Conservation (phyloP, 1,140 invertebrate genomes). For the Mactra quadrangularis region DNA sequence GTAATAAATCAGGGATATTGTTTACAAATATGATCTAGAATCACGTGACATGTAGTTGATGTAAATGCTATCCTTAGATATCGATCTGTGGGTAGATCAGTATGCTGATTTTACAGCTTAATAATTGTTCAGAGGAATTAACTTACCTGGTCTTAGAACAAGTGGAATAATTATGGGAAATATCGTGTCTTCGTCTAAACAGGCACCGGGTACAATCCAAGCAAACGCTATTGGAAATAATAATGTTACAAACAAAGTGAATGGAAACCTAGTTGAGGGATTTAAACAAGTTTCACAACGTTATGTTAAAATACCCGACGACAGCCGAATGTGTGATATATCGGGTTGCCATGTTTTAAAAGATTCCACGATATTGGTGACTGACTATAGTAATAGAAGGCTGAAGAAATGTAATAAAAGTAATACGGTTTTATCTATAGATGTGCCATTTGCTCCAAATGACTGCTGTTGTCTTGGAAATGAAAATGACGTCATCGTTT, state of each 20-base stretch:
- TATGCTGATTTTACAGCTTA: too few relatives aligned
- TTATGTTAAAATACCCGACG: neutral
- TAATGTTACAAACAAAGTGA: too few relatives aligned
- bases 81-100: too few relatives aligned
- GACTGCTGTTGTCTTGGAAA: neutral
- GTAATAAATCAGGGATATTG: too few relatives aligned
- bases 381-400: slow-evolving; percentile 19
- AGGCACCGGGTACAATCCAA: neutral
- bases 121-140: too few relatives aligned
- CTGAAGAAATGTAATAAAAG: neutral
- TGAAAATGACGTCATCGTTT: neutral
- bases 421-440: neutral
- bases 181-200: slow-evolving; percentile 21
- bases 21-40: too few relatives aligned
- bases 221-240: too few relatives aligned
- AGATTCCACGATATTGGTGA: neutral
- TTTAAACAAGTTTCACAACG: neutral
- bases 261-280: neutral
- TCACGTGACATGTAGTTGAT: too few relatives aligned
- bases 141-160: too few relatives aligned
- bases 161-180: too few relatives aligned
- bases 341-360: neutral
- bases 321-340: slow-evolving; percentile 17
- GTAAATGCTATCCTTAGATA: too few relatives aligned
- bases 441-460: neutral